Evolutionary conservation across 1,140 invertebrate species (phyloP).

Genomic region (Zaprionus gabonicus): DNA sequence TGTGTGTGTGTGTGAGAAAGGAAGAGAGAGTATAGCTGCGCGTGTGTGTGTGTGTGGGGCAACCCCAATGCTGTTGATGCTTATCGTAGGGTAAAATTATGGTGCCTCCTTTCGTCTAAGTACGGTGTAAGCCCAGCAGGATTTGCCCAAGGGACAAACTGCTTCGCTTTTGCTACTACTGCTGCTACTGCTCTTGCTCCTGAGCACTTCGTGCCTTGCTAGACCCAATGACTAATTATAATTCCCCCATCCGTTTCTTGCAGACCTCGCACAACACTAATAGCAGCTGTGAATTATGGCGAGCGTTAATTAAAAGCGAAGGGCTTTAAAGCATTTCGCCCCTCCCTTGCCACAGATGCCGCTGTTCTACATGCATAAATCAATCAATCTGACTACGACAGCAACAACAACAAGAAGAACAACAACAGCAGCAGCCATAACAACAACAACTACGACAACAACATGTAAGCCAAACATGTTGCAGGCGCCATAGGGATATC

Average conservation of each 20-base stretch:
- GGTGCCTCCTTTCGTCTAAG: constrained; percentile 54
- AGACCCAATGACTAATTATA: constrained; percentile 71
- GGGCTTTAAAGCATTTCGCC: constrained; percentile 4
- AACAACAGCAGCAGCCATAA: background rate
- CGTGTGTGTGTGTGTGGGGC: constrained; percentile 18
- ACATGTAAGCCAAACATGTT: constrained; percentile 47
- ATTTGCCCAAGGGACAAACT: constrained; percentile 35
- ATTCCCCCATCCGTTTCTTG: constrained; percentile 45
- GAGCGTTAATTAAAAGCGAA: constrained; percentile 64
- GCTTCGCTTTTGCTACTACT: too few species aligned
- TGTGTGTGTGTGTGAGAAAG: background rate
- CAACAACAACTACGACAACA: constrained; percentile 41
- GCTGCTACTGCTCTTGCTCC: too few species aligned
- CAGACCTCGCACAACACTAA: constrained; percentile 47
- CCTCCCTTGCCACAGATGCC: background rate
- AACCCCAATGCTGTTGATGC: constrained; percentile 60
- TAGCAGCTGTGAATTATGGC: constrained; percentile 52
- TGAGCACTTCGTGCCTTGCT: background rate
- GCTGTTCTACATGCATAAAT: constrained; percentile 49
- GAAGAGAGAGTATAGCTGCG: constrained; percentile 2
- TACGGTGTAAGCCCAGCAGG: constrained; percentile 59
- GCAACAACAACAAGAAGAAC: constrained; percentile 26
- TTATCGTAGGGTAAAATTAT: constrained; percentile 74
- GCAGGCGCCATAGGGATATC: constrained; percentile 6
- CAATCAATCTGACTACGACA: constrained; percentile 42